Evolutionary conservation across 2,113 vertebrate species (phyloP).

Genomic region (Nestor notabilis): DNA sequence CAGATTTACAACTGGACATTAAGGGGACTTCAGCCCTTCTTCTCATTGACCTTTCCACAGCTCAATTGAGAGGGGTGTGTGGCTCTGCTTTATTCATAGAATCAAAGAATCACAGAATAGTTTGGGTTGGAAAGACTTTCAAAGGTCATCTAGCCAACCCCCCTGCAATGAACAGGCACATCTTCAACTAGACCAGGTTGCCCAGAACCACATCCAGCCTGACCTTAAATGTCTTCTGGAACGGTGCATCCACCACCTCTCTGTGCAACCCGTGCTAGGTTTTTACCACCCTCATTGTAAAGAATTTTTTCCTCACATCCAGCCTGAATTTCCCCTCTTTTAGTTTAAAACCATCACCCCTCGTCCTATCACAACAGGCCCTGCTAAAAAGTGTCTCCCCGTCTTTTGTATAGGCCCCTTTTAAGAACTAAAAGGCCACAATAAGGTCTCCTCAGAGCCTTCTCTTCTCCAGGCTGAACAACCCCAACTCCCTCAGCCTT

Average conservation of each 20-base stretch:
- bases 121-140: background rate
- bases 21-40: background rate
- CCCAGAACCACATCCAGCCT: background rate
- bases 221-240: background rate
- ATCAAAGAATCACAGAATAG: background rate
- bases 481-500: background rate
- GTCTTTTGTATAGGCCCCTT: background rate
- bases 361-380: background rate
- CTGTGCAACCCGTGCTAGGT: background rate
- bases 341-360: background rate
- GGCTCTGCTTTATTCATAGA: background rate
- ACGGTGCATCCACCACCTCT: background rate
- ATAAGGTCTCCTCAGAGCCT: background rate
- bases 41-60: background rate
- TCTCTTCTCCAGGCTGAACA: background rate
- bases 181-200: background rate
- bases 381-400: background rate
- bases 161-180: background rate
- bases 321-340: background rate
- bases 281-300: background rate
- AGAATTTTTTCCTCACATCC: background rate
- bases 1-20: fast-evolving
- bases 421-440: background rate
- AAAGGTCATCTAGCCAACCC: background rate
- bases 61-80: background rate